Base-by-base conservation (phyloP, 2,113 vertebrate species). In the Acanthochromis polyacanthus region DNA sequence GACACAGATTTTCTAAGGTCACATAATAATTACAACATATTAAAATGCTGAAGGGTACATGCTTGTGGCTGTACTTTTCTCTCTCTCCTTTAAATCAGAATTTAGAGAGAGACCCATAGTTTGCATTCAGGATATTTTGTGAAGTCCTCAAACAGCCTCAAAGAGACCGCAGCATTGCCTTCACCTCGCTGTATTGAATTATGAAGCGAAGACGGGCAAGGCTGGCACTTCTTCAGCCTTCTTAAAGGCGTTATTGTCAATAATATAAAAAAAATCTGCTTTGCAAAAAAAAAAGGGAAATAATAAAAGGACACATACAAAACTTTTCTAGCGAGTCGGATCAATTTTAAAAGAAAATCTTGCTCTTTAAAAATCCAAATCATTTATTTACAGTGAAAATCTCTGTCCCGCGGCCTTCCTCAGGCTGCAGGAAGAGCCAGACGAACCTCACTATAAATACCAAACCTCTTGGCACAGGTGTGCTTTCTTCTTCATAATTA, bases 171-270 rank as follows among this genome's bases (percentile, higher is more conserved):
- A 50, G 1, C 4, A 0, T 76, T 25, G 17, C 64, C 1, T 46
- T 81, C 64, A 69, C 10, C 45, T 60, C 22, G 7, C 3, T 0
- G 15, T 50, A 25, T 57, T 53, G 57, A 81, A 73, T 61, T 28
- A 32, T 22, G 28, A 11, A 59, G 72, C 63, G 25, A 40, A 45
- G 48, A 46, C 19, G 36, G 57, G 32, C 64, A 50, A 58, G 62
- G 77, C n/a, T 73, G 56, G 71, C 43, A 23, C 48, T 30, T 17
- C 12, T 50, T 69, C 38, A 72, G 9, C 17, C 32, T 38, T 73
- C 23, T 65, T 60, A 60, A 63, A 7, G 3, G 8, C 4, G 1
- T 48, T 22, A 51, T 51, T 85, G 57, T 64, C 16, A 25, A 2
- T 48, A 23, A 52, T 58, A 10, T n/a, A 2, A n/a, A n/a, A 19